Percentiles rank a stretch among this genome's conserved stretches.
These are phyloP conservation scores for Drosophila parvula DNA, from an alignment of 1,140 invertebrate species.

Conservation along the genomic window DNA sequence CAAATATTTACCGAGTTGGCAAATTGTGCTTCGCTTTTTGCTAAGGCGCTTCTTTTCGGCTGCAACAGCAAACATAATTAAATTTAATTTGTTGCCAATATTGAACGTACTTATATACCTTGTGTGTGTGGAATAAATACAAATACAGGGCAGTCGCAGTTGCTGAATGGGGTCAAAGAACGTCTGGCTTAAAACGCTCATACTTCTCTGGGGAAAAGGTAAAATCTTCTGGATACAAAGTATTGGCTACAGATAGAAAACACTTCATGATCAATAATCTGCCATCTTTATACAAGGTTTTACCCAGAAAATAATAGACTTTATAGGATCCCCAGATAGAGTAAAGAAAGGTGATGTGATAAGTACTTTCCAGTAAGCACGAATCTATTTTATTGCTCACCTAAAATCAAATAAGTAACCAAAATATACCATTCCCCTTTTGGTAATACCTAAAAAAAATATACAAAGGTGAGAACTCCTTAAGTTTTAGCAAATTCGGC, in stretches of 20 bases:
- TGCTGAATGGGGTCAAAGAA: conserved; percentile 4
- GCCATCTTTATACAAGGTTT: neutral
- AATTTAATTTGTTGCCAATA: conserved; percentile 80
- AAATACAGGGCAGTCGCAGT: conserved; percentile 4
- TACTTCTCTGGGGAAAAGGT: neutral
- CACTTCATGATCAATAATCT: too few relatives aligned
- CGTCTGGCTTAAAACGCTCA: conserved; percentile 2
- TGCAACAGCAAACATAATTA: conserved; percentile 74
- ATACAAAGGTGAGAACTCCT: conserved; percentile 4
- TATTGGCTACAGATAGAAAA: neutral
- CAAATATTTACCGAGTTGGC: conserved; percentile 71
- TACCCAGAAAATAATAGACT: too few relatives aligned
- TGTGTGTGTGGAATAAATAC: conserved; percentile 31
- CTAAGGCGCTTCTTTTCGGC: conserved; percentile 33
- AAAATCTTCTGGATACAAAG: neutral
- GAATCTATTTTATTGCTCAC: neutral
- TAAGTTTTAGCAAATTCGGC: neutral
- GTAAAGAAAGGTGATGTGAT: too few relatives aligned
- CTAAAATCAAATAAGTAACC: neutral
- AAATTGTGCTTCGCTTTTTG: conserved; percentile 55
- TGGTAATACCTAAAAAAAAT: neutral
- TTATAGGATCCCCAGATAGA: too few relatives aligned
- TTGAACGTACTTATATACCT: conserved; percentile 48
- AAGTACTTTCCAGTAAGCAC: too few relatives aligned
- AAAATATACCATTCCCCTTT: neutral